Evolutionary conservation across 1,140 invertebrate species (phyloP).

Genomic region (Sarcophaga bullata): DNA sequence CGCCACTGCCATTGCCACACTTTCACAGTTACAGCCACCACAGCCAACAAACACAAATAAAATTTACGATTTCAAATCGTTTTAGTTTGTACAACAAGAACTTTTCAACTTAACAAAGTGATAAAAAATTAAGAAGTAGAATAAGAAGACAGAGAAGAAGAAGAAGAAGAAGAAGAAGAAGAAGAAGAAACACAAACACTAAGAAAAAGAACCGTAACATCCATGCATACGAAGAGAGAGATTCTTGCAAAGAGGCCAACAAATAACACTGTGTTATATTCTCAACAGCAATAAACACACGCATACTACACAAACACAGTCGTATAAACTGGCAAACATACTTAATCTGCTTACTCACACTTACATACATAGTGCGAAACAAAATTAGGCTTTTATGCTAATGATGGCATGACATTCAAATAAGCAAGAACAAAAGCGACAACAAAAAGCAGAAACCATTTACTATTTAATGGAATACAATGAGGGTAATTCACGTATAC

Average conservation of each 20-base stretch:
- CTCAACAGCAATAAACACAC: not conserved
- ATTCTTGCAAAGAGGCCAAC: too few species aligned
- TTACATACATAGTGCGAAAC: not conserved
- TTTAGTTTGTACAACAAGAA: not conserved
- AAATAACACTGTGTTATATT: not conserved
- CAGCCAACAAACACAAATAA: too few species aligned
- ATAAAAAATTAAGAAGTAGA: not conserved
- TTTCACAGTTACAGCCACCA: too few species aligned
- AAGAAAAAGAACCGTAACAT: too few species aligned
- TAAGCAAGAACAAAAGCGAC: not conserved
- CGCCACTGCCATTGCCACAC: too few species aligned
- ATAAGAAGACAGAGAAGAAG: too few species aligned
- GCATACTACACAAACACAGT: not conserved
- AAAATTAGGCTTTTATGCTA: constrained; percentile 10
- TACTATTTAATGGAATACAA: not conserved
- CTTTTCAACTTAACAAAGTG: constrained; percentile 5
- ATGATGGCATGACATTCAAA: not conserved
- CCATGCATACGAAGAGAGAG: too few species aligned
- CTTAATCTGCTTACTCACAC: not conserved
- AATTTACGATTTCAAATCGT: not conserved
- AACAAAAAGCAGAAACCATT: not conserved
- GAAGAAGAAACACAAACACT: too few species aligned
- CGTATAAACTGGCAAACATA: not conserved
- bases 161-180: not conserved
- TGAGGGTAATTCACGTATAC: not conserved